These are phyloP conservation scores for Maniola jurtina DNA, from an alignment of 1,140 invertebrate species.

Conservation along the genomic window DNA sequence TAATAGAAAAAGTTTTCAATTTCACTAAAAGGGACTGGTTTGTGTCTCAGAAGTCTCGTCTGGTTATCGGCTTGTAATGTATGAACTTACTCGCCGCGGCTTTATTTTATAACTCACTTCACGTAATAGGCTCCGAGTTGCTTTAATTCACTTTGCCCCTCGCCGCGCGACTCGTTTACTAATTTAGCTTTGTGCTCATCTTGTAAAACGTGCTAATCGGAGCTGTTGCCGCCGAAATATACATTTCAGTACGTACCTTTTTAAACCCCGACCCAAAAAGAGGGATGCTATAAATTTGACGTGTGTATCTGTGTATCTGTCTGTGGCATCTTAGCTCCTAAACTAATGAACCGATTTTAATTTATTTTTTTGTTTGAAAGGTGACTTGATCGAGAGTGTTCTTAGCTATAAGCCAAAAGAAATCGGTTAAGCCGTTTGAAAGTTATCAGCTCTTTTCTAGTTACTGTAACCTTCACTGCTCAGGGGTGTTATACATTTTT, in stretches of 20 bases:
- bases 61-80: slow-evolving; percentile 79
- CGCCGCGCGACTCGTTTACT: slow-evolving; percentile 47
- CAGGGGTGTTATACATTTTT: no score
- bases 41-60: slow-evolving; percentile 78
- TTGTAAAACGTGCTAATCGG: slow-evolving; percentile 37
- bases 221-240: slow-evolving; percentile 17
- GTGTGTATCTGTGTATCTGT: no score
- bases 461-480: no score
- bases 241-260: not conserved
- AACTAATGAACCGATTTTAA: no score
- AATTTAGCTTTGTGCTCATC: slow-evolving; percentile 48
- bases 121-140: slow-evolving; percentile 69
- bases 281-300: no score
- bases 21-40: slow-evolving; percentile 80
- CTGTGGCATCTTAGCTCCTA: no score
- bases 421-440: no score
- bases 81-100: slow-evolving; percentile 73
- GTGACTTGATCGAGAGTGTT: no score
- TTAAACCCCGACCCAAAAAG: no score
- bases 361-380: no score
- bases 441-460: no score
- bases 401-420: no score
- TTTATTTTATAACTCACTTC: slow-evolving; percentile 78
- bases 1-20: slow-evolving; percentile 80
- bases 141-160: slow-evolving; percentile 65